Percentiles rank a stretch among this genome's conserved stretches.
Evolutionary conservation across 1,140 invertebrate genomes (phyloP).

Genomic region (Phortica variegata): DNA sequence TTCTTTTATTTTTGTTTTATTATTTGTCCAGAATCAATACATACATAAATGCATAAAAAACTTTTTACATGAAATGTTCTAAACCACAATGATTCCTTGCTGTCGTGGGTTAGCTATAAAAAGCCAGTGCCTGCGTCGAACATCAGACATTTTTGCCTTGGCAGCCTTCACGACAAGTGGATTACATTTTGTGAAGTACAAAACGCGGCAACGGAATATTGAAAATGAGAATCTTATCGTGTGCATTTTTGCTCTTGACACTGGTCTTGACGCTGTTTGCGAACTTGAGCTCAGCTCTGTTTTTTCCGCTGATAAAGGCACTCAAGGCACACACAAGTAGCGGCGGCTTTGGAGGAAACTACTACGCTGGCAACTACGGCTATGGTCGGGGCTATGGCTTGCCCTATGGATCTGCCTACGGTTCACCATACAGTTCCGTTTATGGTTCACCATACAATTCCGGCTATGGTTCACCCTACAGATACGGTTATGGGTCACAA

Average conservation of each 20-base stretch:
- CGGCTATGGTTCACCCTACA: constrained; percentile 11
- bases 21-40: no score
- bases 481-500: constrained; percentile 9
- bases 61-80: no score
- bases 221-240: constrained; percentile 31
- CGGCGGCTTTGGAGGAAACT: constrained; percentile 1
- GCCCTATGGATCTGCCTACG: constrained; percentile 1
- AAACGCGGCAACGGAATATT: no score
- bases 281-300: constrained; percentile 21
- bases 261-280: constrained; percentile 17
- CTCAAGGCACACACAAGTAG: constrained; percentile 16
- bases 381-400: constrained; percentile 5
- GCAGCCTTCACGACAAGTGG: no score
- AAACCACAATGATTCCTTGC: no score
- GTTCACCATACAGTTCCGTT: constrained; percentile 1
- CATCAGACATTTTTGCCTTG: no score
- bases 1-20: no score
- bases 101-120: constrained; percentile 26
- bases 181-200: no score
- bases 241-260: constrained; percentile 13
- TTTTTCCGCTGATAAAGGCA: constrained; percentile 25
- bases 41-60: no score
- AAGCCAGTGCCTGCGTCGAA: constrained; percentile 27
- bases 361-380: no score
- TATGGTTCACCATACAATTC: neutral